Evolutionary conservation across 2,888 invertebrate species (phyloP), one percentile per base, ranked within the genome.

Genomic region (Empis livida): DNA sequence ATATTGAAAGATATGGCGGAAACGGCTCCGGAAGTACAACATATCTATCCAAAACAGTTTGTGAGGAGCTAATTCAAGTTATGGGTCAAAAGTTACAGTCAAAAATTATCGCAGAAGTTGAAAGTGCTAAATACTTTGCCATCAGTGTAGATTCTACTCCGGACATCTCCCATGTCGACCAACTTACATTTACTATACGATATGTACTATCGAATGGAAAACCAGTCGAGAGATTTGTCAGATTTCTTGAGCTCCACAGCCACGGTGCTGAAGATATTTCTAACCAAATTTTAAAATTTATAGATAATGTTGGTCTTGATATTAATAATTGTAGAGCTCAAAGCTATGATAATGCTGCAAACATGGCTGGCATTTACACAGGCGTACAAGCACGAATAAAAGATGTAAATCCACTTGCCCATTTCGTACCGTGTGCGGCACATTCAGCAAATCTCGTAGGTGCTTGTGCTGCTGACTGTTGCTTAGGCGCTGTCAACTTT

Each of bases 401-500:
- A 51, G 48, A 57, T 55, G 55, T 30, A 50, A 58, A 58, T 53
- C 54, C 59, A 52, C 51, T 55, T 47, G 59, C 58, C 31, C 55
- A 54, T 47, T 60, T 58, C 51, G 54, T 60, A 53, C 59, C 59
- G 42, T 62, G 57, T 47, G 50, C 58, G 41, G 58, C 55, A 42
- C 58, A 57, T 53, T 58, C 57, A 31, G 52, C 59, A 49, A 62
- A 62, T 55, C 54, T 61, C 51, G 57, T 59, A 45, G 59, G 56
- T 16, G 23, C 35, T 16, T 42, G 46, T 42, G 46, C 46, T 32
- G 49, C 42, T 27, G 50, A 50, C 20, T 43, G 44, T 32, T 48
- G 46, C 31, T 37, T 10, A 30, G 44, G 35, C 11, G 41, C 46
- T 14, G 38, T 32, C 37, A 38, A 35, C 14, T 45, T 48, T 39